Percentiles rank a stretch among this genome's conserved stretches.
These are phyloP conservation scores for Nemopilema nomurai DNA, from an alignment of 30 jellyfish, hydroid and myxozoan genomes.

Conservation along the genomic window DNA sequence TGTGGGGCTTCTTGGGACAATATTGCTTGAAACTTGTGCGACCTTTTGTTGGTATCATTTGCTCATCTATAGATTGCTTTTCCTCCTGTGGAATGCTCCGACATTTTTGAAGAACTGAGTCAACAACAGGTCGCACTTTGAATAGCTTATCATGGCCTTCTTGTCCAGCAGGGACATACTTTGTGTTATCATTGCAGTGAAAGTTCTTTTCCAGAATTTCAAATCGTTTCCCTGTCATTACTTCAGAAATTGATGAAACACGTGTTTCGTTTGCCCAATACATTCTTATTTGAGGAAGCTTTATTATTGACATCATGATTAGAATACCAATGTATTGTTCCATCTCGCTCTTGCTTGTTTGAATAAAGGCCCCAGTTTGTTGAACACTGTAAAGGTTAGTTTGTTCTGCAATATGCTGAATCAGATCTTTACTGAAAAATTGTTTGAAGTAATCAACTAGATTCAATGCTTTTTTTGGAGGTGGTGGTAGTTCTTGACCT, in stretches of 20 bases:
- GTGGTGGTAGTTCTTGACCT: constrained; percentile 19
- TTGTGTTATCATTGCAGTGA: constrained; percentile 17
- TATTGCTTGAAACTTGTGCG: constrained; percentile 11
- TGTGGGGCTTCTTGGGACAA: constrained; percentile 23
- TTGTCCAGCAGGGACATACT: constrained; percentile 7
- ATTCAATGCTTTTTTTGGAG: neutral
- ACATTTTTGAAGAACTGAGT: constrained; percentile 16
- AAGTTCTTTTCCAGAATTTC: constrained; percentile 5
- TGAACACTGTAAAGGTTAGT: constrained; percentile 45
- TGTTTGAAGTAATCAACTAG: constrained; percentile 32
- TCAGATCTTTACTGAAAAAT: constrained; percentile 15
- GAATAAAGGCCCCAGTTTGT: constrained; percentile 32
- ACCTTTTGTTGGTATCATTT: constrained; percentile 19
- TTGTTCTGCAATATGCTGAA: constrained; percentile 40
- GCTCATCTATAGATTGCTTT: constrained; percentile 36
- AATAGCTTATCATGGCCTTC: constrained; percentile 33
- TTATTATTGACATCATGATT: constrained; percentile 13
- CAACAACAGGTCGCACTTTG: constrained; percentile 47
- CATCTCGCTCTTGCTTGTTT: constrained; percentile 32
- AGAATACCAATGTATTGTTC: constrained; percentile 53
- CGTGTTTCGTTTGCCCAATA: constrained; percentile 45
- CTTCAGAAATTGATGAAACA: constrained; percentile 30
- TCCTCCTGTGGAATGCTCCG: constrained; percentile 24
- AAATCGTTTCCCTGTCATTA: constrained; percentile 52
- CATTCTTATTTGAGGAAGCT: constrained; percentile 39